Evolutionary conservation across 2,113 vertebrate species (phyloP), one percentile per base, ranked within the genome.

Genomic region (Meles meles): DNA sequence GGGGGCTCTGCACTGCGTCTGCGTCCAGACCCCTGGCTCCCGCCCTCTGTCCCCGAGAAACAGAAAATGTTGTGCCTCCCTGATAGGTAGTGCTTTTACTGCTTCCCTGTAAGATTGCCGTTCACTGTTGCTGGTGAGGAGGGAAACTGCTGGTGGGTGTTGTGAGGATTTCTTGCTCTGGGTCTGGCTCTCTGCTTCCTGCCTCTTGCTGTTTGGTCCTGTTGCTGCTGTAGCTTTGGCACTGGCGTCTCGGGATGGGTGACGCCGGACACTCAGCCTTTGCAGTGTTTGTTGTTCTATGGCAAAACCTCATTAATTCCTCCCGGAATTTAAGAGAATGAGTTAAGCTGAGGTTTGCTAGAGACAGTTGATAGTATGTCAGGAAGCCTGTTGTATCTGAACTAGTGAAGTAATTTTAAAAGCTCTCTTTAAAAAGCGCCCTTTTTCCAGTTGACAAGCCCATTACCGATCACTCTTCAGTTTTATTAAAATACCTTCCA

Each of bases 271-370:
- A 88, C 71, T 88, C 81, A 69, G 15, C 15, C 27, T 74, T 86
- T 86, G 89, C 93, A 96, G 69, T 85, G 44, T 85, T 93, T 86
- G 39, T 88, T 96, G 92, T 85, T 88, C 94, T 85, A 87, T 12
- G 85, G 93, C 94, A 93, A 94, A 97, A 92, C 88, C 81, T 96
- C 90, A 77, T 97, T 97, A 79, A 90, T 95, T 87, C 23, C 63
- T 96, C 80, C 47, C 92, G 31, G 82, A 92, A 63, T 61, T 95
- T 88, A 97, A 93, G 57, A 63, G 81, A 87, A 69, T 61, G 63
- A 90, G 52, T 90, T 90, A 91, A 91, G 37, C 44, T 11, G 37
- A 96, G 42, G 13, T 87, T 96, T 97, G 57, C 34, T 93, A 93
- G 74, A 82, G 72, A 79, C 87, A 25, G 87, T 81, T 85, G 80